Evolutionary conservation across 2,797 vertebrate genomes (phyloP), one percentile per base, ranked within the genome.

Genomic region (Pagetopsis macropterus): DNA sequence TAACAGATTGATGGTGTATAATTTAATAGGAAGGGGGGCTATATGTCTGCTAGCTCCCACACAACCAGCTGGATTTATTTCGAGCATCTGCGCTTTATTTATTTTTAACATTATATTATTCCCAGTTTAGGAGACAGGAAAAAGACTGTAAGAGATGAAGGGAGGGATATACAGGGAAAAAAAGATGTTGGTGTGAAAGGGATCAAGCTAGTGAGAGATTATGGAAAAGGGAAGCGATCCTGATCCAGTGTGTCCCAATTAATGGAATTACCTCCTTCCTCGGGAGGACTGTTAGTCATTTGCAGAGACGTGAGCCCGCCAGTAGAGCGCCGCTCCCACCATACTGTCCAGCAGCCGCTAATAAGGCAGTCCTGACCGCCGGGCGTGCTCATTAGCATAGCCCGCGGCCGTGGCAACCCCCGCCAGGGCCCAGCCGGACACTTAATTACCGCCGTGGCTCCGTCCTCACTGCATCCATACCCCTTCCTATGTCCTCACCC

Each of bases 311-410:
- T 73, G 74, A 86, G 85, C 62, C 78, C 72, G 81, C 87, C 82
- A 78, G 86, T 84, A 79, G 79, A 80, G 83, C 78, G 70, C 86
- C 83, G 88, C 90, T 91, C 87, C 89, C 84, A 90, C 92, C 93
- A 93, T 94, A 94, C 94, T 95, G 93, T 93, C 89, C 87, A 83
- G 87, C 72, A 72, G 77, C 84, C 57, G 71, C 88, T 95, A 94
- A 95, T 93, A 94, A 94, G 91, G 91, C 85, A 87, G 86, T 68
- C 86, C 88, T 93, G 93, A 92, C 94, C 88, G 73, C 83, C 77
- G 89, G 91, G 86, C 77, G 55, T 79, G 80, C 92, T 95, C 93
- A 95, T 95, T 95, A 95, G 93, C 94, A 95, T 95, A 84, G 93
- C 93, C 92, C 27, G 88, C 87, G 91, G 94, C 93, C 69, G 81